phyloP scores from a whole-genome alignment of 2,113 vertebrate species.

The Cavia aperea region DNA sequence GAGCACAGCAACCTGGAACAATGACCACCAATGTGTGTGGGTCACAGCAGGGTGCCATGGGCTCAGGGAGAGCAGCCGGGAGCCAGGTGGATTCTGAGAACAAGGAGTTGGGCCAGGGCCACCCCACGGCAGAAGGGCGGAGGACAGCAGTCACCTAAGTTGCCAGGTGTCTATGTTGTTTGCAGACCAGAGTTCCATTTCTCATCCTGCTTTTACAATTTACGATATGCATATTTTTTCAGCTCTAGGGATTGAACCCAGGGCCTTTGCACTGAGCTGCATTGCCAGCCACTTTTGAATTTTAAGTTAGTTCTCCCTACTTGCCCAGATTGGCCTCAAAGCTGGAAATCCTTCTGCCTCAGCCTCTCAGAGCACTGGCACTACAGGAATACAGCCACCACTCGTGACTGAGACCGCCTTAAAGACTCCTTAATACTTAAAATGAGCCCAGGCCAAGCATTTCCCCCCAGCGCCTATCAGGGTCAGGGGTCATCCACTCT shows the following conservation, averaged over 20 bases:
- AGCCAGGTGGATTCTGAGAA: neutral
- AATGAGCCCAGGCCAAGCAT: neutral
- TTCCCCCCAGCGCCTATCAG: neutral
- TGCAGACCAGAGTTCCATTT: neutral
- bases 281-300: neutral
- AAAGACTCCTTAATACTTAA: neutral
- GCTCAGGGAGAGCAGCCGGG: neutral
- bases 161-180: neutral
- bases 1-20: neutral
- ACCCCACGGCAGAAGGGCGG: neutral
- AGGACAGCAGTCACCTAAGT: neutral
- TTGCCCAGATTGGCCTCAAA: neutral
- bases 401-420: neutral
- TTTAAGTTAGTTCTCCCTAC: neutral
- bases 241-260: neutral
- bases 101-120: neutral
- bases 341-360: neutral
- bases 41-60: accelerated
- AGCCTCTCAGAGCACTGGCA: neutral
- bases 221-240: neutral
- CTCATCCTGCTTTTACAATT: neutral
- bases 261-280: neutral
- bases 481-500: accelerated
- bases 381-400: neutral
- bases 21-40: accelerated